Percentiles rank a stretch among this genome's conserved stretches.
These are phyloP conservation scores for Sceloporus tristichus DNA, from an alignment of 2,113 vertebrate species.

Conservation along the genomic window DNA sequence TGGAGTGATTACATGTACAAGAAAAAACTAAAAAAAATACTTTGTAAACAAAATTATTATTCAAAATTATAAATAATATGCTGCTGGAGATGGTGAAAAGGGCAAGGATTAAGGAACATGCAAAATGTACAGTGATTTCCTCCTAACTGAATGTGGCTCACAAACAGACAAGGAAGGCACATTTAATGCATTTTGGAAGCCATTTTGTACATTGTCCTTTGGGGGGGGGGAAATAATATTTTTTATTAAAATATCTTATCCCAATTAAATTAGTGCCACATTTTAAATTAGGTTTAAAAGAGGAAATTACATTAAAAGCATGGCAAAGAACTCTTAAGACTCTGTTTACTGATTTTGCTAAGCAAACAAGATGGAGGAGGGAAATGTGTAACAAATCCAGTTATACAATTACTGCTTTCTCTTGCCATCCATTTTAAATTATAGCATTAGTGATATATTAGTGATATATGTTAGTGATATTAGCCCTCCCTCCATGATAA, in stretches of 20 bases:
- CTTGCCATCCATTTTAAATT: not conserved
- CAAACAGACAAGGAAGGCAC: not conserved
- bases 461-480: too few species aligned
- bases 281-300: conserved; percentile 15
- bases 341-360: not conserved
- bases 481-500: too few species aligned
- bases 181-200: not conserved
- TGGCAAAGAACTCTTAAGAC: not conserved
- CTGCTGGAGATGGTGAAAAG: not conserved
- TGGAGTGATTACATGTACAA: not conserved
- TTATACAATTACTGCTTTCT: not conserved
- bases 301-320: conserved; percentile 22
- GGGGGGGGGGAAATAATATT: not conserved
- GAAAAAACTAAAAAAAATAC: not conserved
- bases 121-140: too few species aligned
- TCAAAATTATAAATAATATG: not conserved
- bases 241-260: conserved; percentile 23
- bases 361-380: too few species aligned
- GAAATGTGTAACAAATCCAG: not conserved
- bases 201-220: not conserved
- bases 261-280: conserved; percentile 28
- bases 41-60: not conserved
- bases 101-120: not conserved
- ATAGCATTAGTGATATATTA: not conserved
- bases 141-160: not conserved